phyloP scores from a whole-genome alignment of 1,140 invertebrate genomes.

The Samia ricini region DNA sequence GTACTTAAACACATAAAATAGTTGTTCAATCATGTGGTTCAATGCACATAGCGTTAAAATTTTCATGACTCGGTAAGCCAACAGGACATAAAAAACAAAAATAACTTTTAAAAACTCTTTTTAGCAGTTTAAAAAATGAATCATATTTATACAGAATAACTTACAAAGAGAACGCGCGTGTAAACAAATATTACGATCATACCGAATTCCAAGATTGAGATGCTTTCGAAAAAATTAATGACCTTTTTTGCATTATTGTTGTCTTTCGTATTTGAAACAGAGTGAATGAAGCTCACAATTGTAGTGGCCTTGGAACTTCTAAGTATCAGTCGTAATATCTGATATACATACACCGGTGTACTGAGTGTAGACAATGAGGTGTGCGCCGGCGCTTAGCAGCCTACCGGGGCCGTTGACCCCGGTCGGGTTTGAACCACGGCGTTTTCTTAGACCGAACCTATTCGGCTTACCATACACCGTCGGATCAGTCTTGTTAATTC shows the following conservation, averaged over 20 bases:
- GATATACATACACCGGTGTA: conserved; percentile 14
- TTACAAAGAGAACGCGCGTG: not conserved
- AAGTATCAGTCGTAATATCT: not conserved
- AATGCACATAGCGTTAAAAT: too few relatives aligned
- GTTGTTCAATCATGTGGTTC: too few relatives aligned
- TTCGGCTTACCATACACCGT: conserved; percentile 44
- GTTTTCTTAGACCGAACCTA: conserved; percentile 70
- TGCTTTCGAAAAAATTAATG: too few relatives aligned
- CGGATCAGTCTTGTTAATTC: not conserved
- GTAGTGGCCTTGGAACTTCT: not conserved
- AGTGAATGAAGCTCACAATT: not conserved
- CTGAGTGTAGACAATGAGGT: conserved; percentile 36
- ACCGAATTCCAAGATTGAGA: not conserved
- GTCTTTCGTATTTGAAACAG: not conserved
- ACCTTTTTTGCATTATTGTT: too few relatives aligned
- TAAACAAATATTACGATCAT: not conserved
- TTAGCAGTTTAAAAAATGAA: not conserved
- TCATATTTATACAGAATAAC: not conserved
- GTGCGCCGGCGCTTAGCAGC: conserved; percentile 53
- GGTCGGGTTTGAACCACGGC: conserved; percentile 55
- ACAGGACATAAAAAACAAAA: not conserved
- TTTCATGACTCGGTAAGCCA: too few relatives aligned
- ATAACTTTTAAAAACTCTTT: not conserved
- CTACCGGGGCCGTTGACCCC: conserved; percentile 45
- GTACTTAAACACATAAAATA: too few relatives aligned